These are phyloP conservation scores for Glyphotaelius pellucidus DNA, from an alignment of 2,888 invertebrate species.

Conservation along the genomic window DNA sequence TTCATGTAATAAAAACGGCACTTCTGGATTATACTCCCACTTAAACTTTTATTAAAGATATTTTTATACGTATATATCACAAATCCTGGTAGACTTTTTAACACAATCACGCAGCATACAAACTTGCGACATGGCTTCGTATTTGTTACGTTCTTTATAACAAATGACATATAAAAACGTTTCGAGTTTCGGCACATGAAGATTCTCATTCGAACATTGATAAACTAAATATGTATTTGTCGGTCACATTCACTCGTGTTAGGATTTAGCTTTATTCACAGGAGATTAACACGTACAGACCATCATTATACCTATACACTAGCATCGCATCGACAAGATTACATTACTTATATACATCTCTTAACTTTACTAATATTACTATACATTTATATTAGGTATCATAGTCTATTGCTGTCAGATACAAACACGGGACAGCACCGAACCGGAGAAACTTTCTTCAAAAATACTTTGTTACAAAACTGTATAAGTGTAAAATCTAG, in stretches of 20 bases:
- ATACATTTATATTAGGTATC: conserved; percentile 55
- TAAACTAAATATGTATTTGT: conserved; percentile 26
- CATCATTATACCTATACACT: conserved; percentile 55
- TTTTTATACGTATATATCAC: conserved; percentile 85
- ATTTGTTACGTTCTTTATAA: conserved; percentile 56
- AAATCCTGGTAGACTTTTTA: conserved; percentile 85
- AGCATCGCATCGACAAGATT: conserved; percentile 57
- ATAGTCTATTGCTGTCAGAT: conserved; percentile 47
- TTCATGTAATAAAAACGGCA: conserved; percentile 75
- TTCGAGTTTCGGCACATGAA: conserved; percentile 58
- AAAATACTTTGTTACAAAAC: conserved; percentile 37
- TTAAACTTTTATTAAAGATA: conserved; percentile 80
- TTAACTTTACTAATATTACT: conserved; percentile 54
- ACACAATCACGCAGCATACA: conserved; percentile 80
- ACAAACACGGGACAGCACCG: neutral
- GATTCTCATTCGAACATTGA: conserved; percentile 51
- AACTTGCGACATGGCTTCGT: conserved; percentile 67
- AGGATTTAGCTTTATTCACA: conserved; percentile 57
- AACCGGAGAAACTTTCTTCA: conserved; percentile 19
- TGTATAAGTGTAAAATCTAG: conserved; percentile 45
- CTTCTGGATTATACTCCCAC: conserved; percentile 77
- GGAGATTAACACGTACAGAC: conserved; percentile 54
- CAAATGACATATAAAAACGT: conserved; percentile 57
- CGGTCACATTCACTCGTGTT: conserved; percentile 52
- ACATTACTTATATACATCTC: conserved; percentile 58